These are phyloP conservation scores for Athalia cordata DNA, from an alignment of 2,888 invertebrate species.

Conservation along the genomic window DNA sequence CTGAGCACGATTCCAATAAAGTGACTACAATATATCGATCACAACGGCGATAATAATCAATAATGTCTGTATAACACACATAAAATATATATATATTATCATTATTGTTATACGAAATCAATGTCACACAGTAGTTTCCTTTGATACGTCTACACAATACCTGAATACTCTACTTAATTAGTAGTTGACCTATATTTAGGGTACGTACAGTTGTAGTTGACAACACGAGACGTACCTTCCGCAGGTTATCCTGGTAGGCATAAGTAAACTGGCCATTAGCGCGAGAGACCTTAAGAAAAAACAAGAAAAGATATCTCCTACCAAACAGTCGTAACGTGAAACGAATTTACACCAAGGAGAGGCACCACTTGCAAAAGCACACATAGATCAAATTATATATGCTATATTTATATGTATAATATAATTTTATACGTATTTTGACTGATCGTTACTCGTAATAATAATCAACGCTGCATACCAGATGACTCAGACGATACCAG, in stretches of 20 bases:
- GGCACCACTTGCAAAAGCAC: slow-evolving; percentile 65
- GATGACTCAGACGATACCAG: slow-evolving; percentile 6
- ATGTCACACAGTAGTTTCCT: slow-evolving; percentile 11
- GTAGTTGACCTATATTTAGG: slow-evolving; percentile 39
- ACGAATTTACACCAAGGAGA: slow-evolving; percentile 62
- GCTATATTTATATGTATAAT: background rate
- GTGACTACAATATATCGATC: too few species aligned
- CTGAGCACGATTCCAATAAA: too few species aligned
- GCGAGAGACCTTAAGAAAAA: slow-evolving; percentile 81
- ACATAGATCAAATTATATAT: slow-evolving; percentile 53
- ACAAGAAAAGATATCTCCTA: slow-evolving; percentile 71
- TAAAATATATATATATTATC: background rate
- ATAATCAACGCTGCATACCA: slow-evolving; percentile 1
- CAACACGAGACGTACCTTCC: slow-evolving; percentile 68
- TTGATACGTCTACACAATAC: slow-evolving; percentile 23
- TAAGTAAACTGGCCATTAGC: slow-evolving; percentile 80
- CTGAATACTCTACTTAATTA: slow-evolving; percentile 35
- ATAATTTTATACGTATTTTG: background rate
- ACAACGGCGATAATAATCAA: too few species aligned
- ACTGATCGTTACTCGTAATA: slow-evolving; percentile 9
- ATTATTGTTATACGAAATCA: background rate
- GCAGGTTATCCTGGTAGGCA: slow-evolving; percentile 81
- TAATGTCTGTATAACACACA: background rate
- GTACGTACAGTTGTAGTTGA: slow-evolving; percentile 54
- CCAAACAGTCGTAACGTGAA: slow-evolving; percentile 60